Base-by-base conservation (phyloP, 2,888 invertebrate species). In the Archaeoteleia sp. region DNA sequence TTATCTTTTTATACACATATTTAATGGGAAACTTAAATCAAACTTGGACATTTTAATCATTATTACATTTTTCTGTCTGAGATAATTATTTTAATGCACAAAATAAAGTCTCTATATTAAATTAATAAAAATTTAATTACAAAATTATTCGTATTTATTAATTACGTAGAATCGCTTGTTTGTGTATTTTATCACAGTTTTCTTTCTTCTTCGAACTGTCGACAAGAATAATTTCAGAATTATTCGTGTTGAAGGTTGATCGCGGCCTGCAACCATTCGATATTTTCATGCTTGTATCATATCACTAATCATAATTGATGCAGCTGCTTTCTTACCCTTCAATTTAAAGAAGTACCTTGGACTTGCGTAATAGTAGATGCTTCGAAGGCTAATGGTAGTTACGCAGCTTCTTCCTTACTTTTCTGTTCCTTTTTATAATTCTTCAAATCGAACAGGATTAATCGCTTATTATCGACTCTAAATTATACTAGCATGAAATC, bases 351-450 rank as follows among this genome's bases (percentile, higher is more conserved):
- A 78, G 75, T 78, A 73, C 73, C 71, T 61, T 73, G 72, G 74
- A 54, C 75, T 82, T 79, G 79, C 82, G 81, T 83, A 81, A 83
- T 83, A 82, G 78, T 74, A 68, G 60, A 71, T 67, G 61, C 51
- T 37, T 6, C 17, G 12, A 37, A 23, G 57, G 58, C 40, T 46
- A 67, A 45, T 51, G 61, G 37, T 17, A 49, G 49, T 51, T 49
- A 39, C 46, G 39, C 20, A 25, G 37, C 32, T 42, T 40, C 29
- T 46, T 54, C 43, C 13, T 20, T 30, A 20, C 17, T n/a, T 51
- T 55, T 61, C 29, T 45, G n/a, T 35, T 32, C 25, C 42, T 49
- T 46, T 34, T 51, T 55, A 53, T 42, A 43, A 34, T 40, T 45
- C 49, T 45, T 53, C 34, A n/a, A n/a, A 42, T 15, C 9, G 23